These are phyloP conservation scores for Peromyscus aztecus DNA, from an alignment of 2,797 vertebrate species.

Conservation along the genomic window DNA sequence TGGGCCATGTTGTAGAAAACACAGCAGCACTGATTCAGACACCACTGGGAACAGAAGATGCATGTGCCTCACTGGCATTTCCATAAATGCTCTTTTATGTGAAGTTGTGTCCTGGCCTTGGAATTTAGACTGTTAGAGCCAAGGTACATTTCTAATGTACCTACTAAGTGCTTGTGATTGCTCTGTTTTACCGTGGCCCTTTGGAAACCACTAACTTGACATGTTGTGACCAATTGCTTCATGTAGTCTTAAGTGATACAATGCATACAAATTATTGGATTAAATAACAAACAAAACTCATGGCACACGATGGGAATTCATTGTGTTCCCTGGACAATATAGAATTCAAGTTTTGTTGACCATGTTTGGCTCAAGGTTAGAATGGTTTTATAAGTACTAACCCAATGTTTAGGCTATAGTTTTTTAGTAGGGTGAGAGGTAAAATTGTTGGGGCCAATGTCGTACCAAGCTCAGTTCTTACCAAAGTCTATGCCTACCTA, in stretches of 20 bases:
- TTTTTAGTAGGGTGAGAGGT: not conserved
- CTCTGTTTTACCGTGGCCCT: not conserved
- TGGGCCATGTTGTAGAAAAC: not conserved
- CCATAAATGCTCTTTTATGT: not conserved
- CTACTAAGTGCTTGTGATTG: not conserved
- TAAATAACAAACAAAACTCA: slow-evolving; percentile 22
- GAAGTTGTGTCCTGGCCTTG: not conserved
- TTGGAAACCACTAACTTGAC: not conserved
- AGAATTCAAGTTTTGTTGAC: slow-evolving; percentile 38
- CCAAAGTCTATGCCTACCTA: not conserved
- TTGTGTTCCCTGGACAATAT: not conserved
- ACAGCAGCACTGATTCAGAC: not conserved
- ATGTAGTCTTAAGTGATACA: not conserved
- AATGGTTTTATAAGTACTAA: slow-evolving; percentile 34
- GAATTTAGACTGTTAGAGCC: slow-evolving; percentile 20
- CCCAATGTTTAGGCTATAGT: not conserved
- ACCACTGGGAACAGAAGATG: not conserved
- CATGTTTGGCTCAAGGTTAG: slow-evolving; percentile 20
- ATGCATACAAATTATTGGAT: not conserved
- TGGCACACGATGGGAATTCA: not conserved
- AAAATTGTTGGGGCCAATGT: not conserved
- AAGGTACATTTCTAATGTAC: slow-evolving; percentile 26
- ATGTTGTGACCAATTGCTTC: not conserved
- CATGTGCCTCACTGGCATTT: not conserved
- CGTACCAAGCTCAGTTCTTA: not conserved